These are phyloP conservation scores for Xiphias gladius DNA, from an alignment of 2,113 vertebrate species.

Conservation along the genomic window DNA sequence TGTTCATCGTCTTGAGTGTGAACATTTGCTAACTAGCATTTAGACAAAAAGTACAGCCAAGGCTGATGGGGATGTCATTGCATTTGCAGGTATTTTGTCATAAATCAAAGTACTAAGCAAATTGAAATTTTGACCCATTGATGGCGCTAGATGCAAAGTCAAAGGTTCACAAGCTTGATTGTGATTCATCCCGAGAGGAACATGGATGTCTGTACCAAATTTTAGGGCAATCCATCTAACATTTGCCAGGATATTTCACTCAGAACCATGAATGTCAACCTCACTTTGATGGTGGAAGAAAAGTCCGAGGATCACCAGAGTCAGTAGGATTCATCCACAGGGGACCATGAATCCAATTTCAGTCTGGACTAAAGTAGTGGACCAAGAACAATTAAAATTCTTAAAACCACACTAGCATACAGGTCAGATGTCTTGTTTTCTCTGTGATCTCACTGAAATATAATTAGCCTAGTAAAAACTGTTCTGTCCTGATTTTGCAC, in stretches of 20 bases:
- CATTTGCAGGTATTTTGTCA: neutral
- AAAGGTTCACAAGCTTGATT: neutral
- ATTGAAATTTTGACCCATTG: neutral
- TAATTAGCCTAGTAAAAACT: neutral
- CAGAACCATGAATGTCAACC: neutral
- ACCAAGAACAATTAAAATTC: too few species aligned
- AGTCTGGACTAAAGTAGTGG: too few species aligned
- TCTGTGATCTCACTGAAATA: neutral
- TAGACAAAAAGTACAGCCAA: too few species aligned
- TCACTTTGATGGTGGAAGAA: neutral
- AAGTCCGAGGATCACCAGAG: neutral
- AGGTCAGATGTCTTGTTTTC: neutral
- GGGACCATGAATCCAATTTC: too few species aligned
- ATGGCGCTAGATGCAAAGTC: neutral
- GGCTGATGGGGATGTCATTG: too few species aligned
- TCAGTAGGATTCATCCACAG: neutral
- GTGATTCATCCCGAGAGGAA: neutral
- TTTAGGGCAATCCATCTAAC: neutral
- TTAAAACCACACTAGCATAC: neutral
- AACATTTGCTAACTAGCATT: too few species aligned
- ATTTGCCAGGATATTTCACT: neutral
- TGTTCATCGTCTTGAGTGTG: neutral
- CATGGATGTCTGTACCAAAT: too few species aligned
- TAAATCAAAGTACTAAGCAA: neutral
- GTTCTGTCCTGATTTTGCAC: too few species aligned